Evolutionary conservation across 2,797 vertebrate species (phyloP).

Genomic region (Pterois miles): DNA sequence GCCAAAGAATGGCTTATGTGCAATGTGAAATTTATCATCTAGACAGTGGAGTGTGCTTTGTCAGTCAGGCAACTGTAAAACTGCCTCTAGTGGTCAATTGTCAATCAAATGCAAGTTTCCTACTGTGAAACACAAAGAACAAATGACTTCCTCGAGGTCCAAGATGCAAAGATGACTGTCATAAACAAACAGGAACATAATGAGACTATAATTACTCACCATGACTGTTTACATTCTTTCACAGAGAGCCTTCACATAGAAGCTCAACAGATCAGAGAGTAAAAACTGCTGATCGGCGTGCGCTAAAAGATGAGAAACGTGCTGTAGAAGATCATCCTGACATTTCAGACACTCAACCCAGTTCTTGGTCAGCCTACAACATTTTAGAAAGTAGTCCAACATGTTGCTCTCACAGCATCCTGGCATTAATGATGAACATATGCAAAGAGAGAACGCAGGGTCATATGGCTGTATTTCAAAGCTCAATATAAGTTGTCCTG

Average conservation of each 20-base stretch:
- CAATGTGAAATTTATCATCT: conserved; percentile 18
- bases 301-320: conserved; percentile 9
- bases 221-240: conserved; percentile 52
- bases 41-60: not conserved
- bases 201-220: conserved; percentile 20
- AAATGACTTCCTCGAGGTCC: conserved; percentile 25
- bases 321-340: conserved; percentile 23
- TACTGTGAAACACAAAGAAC: not conserved
- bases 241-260: conserved; percentile 42
- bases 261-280: conserved; percentile 40
- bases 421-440: conserved; percentile 16
- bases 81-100: not conserved
- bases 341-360: conserved; percentile 42
- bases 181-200: conserved; percentile 49
- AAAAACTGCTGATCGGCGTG: conserved; percentile 37
- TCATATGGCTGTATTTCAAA: not conserved
- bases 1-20: conserved; percentile 15
- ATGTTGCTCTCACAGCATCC: not conserved
- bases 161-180: conserved; percentile 15
- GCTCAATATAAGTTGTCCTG: not conserved
- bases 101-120: conserved; percentile 8
- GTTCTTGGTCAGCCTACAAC: conserved; percentile 11
- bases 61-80: conserved; percentile 11
- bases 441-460: not conserved
- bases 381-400: conserved; percentile 4